A percentile compares a stretch with the other conserved stretches of the same genome.
These are phyloP conservation scores for Morone chrysops DNA, from an alignment of 2,113 vertebrate genomes.

Conservation along the genomic window DNA sequence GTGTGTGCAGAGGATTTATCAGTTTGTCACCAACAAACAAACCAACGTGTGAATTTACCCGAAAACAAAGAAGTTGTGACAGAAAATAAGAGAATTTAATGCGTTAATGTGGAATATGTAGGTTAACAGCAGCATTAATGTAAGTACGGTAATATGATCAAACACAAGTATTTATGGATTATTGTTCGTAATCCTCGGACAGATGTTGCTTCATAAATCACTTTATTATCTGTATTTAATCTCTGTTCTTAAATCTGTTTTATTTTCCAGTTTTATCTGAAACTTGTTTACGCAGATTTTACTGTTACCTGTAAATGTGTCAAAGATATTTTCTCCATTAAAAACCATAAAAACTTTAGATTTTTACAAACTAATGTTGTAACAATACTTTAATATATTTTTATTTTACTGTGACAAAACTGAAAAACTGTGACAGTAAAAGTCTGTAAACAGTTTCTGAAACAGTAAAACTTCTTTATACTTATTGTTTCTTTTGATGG, in stretches of 20 bases:
- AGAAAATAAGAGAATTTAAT: slow-evolving; percentile 33
- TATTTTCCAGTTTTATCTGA: background rate
- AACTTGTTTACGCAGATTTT: no score
- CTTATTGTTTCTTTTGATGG: no score
- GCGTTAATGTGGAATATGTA: slow-evolving; percentile 61
- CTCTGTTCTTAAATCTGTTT: background rate
- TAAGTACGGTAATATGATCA: slow-evolving; percentile 66
- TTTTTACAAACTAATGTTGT: no score
- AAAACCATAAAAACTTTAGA: no score
- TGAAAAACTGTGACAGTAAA: no score
- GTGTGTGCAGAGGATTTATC: background rate
- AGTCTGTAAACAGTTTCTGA: no score
- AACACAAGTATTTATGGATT: slow-evolving; percentile 60
- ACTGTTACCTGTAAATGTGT: no score
- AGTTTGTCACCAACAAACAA: slow-evolving; percentile 10
- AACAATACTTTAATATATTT: no score
- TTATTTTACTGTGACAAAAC: no score
- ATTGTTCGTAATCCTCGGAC: slow-evolving; percentile 55
- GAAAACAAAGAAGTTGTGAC: no score
- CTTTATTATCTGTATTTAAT: slow-evolving; percentile 54
- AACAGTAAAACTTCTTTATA: no score
- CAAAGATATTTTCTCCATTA: no score
- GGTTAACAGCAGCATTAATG: slow-evolving; percentile 72
- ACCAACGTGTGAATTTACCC: background rate
- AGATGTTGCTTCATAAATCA: slow-evolving; percentile 46